Conservation (phyloP, 2,888 invertebrate genomes). For the Drosophila peninsularis region DNA sequence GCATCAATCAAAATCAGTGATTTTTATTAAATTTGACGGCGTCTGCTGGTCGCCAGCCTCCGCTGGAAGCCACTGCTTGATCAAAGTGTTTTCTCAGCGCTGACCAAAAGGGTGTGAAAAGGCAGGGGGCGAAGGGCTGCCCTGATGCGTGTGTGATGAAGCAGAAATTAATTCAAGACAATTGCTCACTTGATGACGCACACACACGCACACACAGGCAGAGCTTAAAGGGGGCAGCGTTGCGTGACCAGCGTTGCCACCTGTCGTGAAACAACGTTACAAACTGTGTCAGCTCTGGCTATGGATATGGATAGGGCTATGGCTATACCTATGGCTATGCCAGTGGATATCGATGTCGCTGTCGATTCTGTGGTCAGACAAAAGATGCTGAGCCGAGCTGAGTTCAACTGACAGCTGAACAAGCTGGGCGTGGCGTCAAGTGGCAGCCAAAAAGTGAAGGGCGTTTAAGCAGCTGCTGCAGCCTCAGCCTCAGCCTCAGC, state of each 20-base stretch:
- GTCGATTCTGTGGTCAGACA: constrained; percentile 63
- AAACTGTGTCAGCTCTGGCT: constrained; percentile 52
- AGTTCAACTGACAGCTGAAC: constrained; percentile 57
- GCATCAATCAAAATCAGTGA: constrained; percentile 84
- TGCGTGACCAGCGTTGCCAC: constrained; percentile 57
- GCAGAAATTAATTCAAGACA: constrained; percentile 79
- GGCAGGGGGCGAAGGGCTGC: neutral
- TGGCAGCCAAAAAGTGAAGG: constrained; percentile 64
- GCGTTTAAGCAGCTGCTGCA: constrained; percentile 52
- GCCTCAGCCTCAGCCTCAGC: neutral
- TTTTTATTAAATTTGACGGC: constrained; percentile 84
- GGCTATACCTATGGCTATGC: constrained; percentile 27
- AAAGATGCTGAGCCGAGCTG: constrained; percentile 22
- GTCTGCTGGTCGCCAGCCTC: constrained; percentile 73
- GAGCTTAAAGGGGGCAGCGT: constrained; percentile 13
- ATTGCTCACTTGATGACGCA: constrained; percentile 73
- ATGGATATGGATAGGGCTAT: constrained; percentile 24
- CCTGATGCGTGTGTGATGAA: constrained; percentile 47
- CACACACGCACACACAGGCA: constrained; percentile 10
- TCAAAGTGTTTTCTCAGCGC: constrained; percentile 71
- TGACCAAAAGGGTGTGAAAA: constrained; percentile 52
- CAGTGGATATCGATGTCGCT: constrained; percentile 38
- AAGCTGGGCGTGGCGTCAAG: constrained; percentile 40
- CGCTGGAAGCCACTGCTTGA: constrained; percentile 50
- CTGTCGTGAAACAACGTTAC: constrained; percentile 44